These are phyloP conservation scores for Bombus huntii DNA, from an alignment of 1,140 invertebrate species.

Conservation along the genomic window DNA sequence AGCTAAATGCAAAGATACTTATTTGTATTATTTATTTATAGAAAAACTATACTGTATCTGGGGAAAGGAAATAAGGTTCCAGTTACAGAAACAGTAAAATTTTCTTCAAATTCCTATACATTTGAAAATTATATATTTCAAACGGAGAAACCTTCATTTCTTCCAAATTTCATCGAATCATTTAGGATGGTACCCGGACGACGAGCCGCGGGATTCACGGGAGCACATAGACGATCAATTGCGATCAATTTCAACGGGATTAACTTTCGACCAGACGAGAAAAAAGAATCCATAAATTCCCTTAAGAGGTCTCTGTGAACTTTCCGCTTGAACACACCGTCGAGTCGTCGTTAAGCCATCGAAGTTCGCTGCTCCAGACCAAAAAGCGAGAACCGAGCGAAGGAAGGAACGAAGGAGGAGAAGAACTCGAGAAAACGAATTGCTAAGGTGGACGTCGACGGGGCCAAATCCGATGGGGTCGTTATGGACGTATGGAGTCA, in stretches of 20 bases:
- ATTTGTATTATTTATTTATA: too few species aligned
- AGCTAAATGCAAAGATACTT: too few species aligned
- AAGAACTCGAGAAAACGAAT: slow-evolving; percentile 32
- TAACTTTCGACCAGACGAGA: background rate
- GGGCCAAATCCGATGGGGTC: slow-evolving; percentile 12
- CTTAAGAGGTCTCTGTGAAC: slow-evolving; percentile 29
- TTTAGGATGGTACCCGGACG: background rate
- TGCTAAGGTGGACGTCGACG: slow-evolving; percentile 21
- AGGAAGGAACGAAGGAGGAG: too few species aligned
- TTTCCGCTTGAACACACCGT: slow-evolving; percentile 34
- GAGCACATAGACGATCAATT: background rate
- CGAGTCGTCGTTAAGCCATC: slow-evolving; percentile 38
- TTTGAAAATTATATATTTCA: background rate
- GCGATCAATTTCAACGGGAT: slow-evolving; percentile 21
- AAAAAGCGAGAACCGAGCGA: too few species aligned
- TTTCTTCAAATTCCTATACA: too few species aligned
- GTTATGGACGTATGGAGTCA: slow-evolving; percentile 1
- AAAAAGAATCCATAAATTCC: slow-evolving; percentile 29
- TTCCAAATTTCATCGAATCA: background rate
- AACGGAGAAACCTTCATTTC: background rate
- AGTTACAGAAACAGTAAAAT: too few species aligned
- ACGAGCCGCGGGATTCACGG: background rate
- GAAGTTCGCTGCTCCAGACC: slow-evolving; percentile 1
- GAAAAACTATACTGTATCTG: too few species aligned
- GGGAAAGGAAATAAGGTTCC: too few species aligned